Evolutionary conservation across 2,888 invertebrate species (phyloP).

Genomic region (Allolobophora icterica): DNA sequence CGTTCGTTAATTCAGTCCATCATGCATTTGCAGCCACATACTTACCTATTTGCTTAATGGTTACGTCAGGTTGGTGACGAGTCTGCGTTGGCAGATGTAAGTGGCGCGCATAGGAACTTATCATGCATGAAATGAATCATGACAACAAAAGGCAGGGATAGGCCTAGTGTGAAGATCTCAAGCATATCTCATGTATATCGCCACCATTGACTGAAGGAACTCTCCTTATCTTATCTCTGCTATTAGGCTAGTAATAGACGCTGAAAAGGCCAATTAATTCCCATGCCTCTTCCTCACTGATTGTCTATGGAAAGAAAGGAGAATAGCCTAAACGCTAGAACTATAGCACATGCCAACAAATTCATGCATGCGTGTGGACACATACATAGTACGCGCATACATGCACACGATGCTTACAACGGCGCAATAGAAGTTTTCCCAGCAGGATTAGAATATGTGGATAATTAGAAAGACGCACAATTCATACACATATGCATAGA

Average conservation of each 20-base stretch:
- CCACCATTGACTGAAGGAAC: neutral
- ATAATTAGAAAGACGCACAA: no score
- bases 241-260: constrained; percentile 17
- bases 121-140: neutral
- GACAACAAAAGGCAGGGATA: neutral
- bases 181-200: neutral
- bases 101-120: neutral
- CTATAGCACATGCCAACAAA: neutral
- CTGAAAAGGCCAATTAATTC: constrained; percentile 5
- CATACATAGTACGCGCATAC: no score
- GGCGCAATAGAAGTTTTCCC: no score
- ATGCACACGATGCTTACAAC: no score
- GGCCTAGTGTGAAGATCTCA: neutral
- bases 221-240: neutral
- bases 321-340: neutral
- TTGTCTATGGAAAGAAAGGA: neutral
- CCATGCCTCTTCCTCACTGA: neutral
- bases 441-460: no score
- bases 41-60: neutral
- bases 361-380: no score
- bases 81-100: neutral
- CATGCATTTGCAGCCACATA: neutral
- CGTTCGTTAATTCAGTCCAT: no score
- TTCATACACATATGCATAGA: no score
- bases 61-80: neutral